Conservation (phyloP, 92 coral and sea anemone genomes). For the Bergia puertoricense region DNA sequence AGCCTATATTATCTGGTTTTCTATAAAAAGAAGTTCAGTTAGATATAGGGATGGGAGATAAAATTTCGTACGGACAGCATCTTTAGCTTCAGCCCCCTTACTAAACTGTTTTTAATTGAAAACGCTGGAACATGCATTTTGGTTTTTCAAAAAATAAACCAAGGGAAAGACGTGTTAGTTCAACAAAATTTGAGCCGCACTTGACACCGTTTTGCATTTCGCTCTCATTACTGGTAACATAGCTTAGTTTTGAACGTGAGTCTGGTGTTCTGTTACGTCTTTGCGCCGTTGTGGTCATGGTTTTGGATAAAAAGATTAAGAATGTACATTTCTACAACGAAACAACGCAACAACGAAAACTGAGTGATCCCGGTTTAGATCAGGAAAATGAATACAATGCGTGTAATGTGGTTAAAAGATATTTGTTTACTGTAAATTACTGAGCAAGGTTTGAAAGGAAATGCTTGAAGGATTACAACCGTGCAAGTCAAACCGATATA, state of each 20-base stretch:
- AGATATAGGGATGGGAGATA: neutral
- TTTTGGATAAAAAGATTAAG: neutral
- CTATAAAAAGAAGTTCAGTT: neutral
- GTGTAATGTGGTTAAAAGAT: neutral
- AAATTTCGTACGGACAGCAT: neutral
- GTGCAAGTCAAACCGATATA: too few species aligned
- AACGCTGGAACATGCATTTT: too few species aligned
- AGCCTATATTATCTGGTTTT: neutral
- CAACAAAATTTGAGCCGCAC: neutral
- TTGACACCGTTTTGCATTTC: neutral
- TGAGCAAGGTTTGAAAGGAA: too few species aligned
- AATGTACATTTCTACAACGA: neutral
- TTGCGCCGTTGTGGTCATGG: conserved; percentile 8
- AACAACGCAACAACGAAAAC: neutral
- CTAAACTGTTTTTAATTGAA: neutral
- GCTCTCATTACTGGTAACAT: neutral
- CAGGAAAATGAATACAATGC: neutral
- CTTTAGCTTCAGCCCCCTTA: neutral
- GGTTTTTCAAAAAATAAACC: too few species aligned
- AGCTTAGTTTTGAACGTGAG: neutral
- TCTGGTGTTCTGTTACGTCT: neutral
- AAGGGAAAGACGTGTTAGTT: neutral
- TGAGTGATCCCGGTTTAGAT: neutral
- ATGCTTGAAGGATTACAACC: too few species aligned
- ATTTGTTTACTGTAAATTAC: neutral